These are phyloP conservation scores for Blera fallax DNA, from an alignment of 2,888 invertebrate species.

Conservation along the genomic window DNA sequence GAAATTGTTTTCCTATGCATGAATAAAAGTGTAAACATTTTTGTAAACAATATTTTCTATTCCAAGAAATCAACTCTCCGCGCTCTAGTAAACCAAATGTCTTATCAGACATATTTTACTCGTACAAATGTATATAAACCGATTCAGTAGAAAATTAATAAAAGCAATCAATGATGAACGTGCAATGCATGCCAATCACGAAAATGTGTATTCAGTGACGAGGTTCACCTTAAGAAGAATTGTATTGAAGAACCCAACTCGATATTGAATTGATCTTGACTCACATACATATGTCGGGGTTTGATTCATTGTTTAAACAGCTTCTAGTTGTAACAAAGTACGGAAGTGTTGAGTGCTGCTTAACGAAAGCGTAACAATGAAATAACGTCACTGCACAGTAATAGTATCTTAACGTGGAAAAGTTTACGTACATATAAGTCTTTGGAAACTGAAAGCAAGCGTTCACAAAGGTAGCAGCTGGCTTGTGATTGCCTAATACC, in stretches of 20 bases:
- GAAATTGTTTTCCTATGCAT: conserved; percentile 85
- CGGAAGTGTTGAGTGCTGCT: neutral
- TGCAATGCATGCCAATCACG: neutral
- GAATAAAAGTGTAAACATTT: neutral
- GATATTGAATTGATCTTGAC: conserved; percentile 28
- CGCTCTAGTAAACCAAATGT: too few species aligned
- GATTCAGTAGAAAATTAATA: neutral
- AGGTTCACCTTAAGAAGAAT: neutral
- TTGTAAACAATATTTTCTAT: neutral
- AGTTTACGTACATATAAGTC: too few species aligned
- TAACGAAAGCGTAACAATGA: neutral
- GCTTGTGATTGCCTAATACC: too few species aligned
- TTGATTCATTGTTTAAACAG: conserved; percentile 31
- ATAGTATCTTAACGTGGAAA: neutral
- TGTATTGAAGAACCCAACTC: conserved; percentile 3
- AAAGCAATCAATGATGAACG: conserved; percentile 11
- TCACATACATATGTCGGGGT: conserved; percentile 5
- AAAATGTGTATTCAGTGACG: conserved; percentile 1
- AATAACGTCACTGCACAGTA: too few species aligned
- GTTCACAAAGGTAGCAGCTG: too few species aligned
- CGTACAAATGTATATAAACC: too few species aligned
- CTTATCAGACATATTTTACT: too few species aligned
- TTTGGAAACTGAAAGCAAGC: too few species aligned
- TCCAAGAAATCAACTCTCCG: neutral
- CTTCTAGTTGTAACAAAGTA: neutral